Conservation (phyloP, 2,113 vertebrate species). For the Phoenicopterus ruber region DNA sequence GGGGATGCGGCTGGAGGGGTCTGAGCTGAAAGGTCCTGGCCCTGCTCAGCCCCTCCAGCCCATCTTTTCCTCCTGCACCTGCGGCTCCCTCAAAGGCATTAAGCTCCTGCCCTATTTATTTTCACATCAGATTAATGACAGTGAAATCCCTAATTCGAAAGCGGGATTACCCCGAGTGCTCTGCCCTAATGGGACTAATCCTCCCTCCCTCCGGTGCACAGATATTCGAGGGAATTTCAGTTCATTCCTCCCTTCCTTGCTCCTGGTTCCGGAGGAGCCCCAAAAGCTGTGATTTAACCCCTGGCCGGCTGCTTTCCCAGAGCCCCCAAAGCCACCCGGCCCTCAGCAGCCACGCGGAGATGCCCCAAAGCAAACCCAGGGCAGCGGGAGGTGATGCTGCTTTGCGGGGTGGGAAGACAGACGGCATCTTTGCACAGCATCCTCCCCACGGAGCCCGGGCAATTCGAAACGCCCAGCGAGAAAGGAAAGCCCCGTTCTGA, state of each 20-base stretch:
- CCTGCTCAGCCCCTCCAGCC: not conserved
- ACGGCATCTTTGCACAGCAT: not conserved
- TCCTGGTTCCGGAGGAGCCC: not conserved
- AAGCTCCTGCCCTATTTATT: conserved; percentile 8
- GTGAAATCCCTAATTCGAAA: not conserved
- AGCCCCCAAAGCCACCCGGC: not conserved
- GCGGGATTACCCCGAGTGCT: not conserved
- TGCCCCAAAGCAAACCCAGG: not conserved
- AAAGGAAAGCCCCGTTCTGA: not conserved
- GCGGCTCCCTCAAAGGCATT: not conserved
- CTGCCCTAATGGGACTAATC: not conserved
- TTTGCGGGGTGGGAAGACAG: not conserved
- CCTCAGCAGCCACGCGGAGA: not conserved
- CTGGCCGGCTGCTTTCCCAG: not conserved
- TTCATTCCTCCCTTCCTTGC: not conserved
- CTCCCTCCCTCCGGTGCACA: not conserved
- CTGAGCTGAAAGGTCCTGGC: not conserved
- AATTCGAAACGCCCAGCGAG: rapidly evolving
- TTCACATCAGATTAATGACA: not conserved
- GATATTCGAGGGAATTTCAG: not conserved
- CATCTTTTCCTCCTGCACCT: not conserved
- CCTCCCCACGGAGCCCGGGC: not conserved
- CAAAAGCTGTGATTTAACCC: not conserved
- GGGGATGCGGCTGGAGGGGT: not conserved
- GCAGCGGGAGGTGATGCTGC: not conserved